Conservation (phyloP, 2,888 invertebrate species). For the Drosophila stalkeri region DNA sequence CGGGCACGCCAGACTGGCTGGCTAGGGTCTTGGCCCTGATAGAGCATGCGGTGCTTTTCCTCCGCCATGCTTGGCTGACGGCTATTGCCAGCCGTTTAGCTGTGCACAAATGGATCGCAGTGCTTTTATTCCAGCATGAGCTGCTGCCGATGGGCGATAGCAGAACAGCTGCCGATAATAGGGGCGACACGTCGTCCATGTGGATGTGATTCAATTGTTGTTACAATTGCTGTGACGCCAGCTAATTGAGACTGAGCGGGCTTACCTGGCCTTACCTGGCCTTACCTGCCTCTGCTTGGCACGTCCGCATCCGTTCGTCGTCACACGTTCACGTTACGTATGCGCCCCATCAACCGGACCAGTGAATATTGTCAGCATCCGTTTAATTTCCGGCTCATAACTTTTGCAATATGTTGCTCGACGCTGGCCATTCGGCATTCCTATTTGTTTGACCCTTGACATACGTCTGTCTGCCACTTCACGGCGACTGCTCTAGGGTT, state of each 20-base stretch:
- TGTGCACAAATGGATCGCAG: not conserved
- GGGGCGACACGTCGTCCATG: not conserved
- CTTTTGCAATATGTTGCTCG: slow-evolving; percentile 63
- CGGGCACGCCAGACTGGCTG: slow-evolving; percentile 12
- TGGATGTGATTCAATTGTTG: slow-evolving; percentile 14
- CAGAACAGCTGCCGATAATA: slow-evolving; percentile 37
- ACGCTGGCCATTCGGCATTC: slow-evolving; percentile 6
- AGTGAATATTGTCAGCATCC: slow-evolving; percentile 64
- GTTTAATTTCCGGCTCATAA: slow-evolving; percentile 78
- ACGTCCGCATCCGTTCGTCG: slow-evolving; percentile 16
- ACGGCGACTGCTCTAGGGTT: not conserved
- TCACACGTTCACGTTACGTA: slow-evolving; percentile 27
- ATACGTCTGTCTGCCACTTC: slow-evolving; percentile 3
- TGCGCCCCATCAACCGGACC: slow-evolving; percentile 29
- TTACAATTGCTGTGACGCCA: slow-evolving; percentile 22
- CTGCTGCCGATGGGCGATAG: not conserved
- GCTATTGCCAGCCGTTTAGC: slow-evolving; percentile 24
- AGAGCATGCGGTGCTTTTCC: slow-evolving; percentile 60
- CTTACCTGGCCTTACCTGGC: not conserved
- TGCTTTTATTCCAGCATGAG: slow-evolving; percentile 26
- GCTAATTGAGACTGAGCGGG: slow-evolving; percentile 12
- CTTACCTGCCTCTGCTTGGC: not conserved
- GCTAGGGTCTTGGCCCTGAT: slow-evolving; percentile 56
- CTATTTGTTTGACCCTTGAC: slow-evolving; percentile 40
- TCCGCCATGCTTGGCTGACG: slow-evolving; percentile 45